A percentile compares a stretch with the other conserved stretches of the same genome.
These are phyloP conservation scores for Neoarius graeffei DNA, from an alignment of 2,113 vertebrate genomes.

Conservation along the genomic window DNA sequence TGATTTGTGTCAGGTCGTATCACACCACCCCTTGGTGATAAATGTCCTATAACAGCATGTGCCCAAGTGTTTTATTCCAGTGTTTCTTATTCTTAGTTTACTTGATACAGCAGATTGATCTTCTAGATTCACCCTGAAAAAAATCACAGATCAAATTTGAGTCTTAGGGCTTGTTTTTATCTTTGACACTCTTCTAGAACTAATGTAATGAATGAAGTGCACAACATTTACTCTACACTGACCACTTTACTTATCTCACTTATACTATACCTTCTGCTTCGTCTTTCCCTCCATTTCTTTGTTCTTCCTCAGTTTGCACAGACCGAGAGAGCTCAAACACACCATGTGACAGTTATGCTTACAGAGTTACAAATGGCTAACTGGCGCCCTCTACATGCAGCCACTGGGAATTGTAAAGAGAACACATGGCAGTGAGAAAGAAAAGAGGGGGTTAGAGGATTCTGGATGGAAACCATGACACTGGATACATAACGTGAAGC, in stretches of 20 bases:
- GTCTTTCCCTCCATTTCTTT: background rate
- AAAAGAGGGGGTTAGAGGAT: background rate
- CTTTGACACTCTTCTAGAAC: background rate
- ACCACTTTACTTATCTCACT: background rate
- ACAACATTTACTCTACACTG: background rate
- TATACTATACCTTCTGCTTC: background rate
- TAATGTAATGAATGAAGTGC: background rate
- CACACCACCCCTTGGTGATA: background rate
- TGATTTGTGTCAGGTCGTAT: background rate
- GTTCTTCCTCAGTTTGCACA: background rate
- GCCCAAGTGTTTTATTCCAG: background rate
- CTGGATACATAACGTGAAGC: background rate
- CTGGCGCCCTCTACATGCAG: constrained; percentile 32
- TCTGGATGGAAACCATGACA: background rate
- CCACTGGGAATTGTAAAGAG: background rate
- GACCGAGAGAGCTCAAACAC: background rate
- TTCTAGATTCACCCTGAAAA: background rate
- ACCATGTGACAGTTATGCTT: background rate
- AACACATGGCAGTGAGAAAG: background rate
- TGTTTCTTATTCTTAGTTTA: background rate
- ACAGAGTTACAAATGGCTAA: constrained; percentile 13
- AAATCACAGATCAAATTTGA: background rate
- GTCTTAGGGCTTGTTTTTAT: background rate
- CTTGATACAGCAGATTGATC: background rate
- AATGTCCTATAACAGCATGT: background rate